Evolutionary conservation across 2,888 invertebrate genomes (phyloP).

Genomic region (Nomada ruficornis): DNA sequence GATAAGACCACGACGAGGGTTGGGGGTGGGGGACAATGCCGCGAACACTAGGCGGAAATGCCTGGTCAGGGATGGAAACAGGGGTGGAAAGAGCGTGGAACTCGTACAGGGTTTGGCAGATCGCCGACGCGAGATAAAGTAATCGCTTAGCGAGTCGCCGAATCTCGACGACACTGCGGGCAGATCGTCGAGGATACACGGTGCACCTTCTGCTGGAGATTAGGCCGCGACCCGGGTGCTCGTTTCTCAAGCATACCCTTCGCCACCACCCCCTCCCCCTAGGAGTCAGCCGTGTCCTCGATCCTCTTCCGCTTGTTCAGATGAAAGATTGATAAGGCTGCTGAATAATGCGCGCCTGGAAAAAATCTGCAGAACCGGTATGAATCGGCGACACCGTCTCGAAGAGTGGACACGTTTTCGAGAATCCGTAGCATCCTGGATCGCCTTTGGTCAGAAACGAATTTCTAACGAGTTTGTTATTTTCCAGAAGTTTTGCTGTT

Average conservation of each 20-base stretch:
- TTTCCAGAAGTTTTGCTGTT: neutral
- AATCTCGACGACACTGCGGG: constrained; percentile 62
- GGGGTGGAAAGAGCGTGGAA: constrained; percentile 26
- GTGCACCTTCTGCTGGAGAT: constrained; percentile 61
- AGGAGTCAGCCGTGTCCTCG: constrained; percentile 18
- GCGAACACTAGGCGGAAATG: constrained; percentile 17
- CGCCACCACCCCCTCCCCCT: constrained; percentile 46
- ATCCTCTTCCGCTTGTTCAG: constrained; percentile 33
- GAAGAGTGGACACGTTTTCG: constrained; percentile 8
- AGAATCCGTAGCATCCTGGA: neutral
- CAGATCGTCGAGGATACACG: constrained; percentile 47
- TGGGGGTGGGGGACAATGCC: constrained; percentile 26
- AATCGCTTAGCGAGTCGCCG: constrained; percentile 80
- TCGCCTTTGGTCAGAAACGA: neutral
- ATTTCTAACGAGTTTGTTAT: neutral
- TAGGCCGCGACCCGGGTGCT: constrained; percentile 66
- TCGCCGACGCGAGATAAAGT: constrained; percentile 80
- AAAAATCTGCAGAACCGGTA: neutral
- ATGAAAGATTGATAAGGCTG: constrained; percentile 72
- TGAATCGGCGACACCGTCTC: neutral
- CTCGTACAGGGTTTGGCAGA: constrained; percentile 74
- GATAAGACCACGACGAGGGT: constrained; percentile 30
- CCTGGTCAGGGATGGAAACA: neutral
- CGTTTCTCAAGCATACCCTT: constrained; percentile 63
- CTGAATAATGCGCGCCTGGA: constrained; percentile 54